Evolutionary conservation across 2,797 vertebrate species (phyloP).

Genomic region (Platyrinchus mystaceus): DNA sequence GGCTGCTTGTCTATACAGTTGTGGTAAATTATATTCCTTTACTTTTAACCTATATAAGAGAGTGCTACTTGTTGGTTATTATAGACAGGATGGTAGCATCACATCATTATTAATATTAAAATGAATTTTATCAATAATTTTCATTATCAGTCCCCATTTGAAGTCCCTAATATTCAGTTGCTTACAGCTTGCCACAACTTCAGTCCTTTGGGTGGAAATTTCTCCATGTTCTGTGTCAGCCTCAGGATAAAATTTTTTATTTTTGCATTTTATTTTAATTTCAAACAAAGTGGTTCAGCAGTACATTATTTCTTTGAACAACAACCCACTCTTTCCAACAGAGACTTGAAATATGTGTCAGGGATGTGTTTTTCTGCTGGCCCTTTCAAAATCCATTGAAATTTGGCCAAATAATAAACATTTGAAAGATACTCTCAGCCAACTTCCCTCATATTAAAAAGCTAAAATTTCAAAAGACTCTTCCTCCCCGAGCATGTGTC

Average conservation of each 20-base stretch:
- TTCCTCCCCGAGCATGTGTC: not conserved
- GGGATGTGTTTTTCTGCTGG: not conserved
- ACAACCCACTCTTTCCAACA: not conserved
- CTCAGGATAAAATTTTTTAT: not conserved
- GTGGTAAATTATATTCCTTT: not conserved
- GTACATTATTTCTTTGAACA: conserved; percentile 17
- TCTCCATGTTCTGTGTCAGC: not conserved
- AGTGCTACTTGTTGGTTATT: not conserved
- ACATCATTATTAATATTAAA: not conserved
- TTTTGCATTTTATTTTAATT: conserved; percentile 13
- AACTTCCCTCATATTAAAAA: conserved; percentile 19
- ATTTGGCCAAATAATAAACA: conserved; percentile 32
- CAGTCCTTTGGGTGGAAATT: not conserved
- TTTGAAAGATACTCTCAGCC: not conserved
- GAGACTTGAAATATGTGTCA: not conserved
- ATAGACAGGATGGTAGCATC: not conserved
- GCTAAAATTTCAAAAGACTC: conserved; percentile 9
- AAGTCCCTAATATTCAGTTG: not conserved
- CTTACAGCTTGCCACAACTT: not conserved
- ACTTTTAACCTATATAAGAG: not conserved
- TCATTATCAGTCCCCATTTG: not conserved
- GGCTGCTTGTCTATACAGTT: not conserved
- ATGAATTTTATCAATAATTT: not conserved
- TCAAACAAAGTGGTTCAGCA: not conserved
- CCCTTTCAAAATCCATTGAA: not conserved